Evolutionary conservation across 2,888 invertebrate genomes (phyloP).

Genomic region (Bruchidius siliquastri): DNA sequence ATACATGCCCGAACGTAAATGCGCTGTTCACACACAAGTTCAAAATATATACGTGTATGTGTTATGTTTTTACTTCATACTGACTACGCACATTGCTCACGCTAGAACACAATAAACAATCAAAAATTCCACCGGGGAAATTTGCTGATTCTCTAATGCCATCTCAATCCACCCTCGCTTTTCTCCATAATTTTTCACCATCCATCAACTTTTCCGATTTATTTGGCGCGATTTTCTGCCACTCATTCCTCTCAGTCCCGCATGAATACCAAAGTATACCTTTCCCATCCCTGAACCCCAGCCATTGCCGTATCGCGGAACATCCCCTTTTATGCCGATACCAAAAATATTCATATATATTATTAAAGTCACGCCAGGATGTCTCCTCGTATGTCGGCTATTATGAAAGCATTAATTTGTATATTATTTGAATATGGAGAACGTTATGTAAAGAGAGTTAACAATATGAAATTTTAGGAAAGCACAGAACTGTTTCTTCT

Average conservation of each 20-base stretch:
- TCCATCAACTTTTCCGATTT: slow-evolving; percentile 1
- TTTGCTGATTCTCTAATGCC: not conserved
- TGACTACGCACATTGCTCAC: not conserved
- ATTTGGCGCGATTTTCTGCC: not conserved
- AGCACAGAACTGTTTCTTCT: too few relatives aligned
- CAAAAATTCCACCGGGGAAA: not conserved
- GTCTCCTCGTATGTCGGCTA: too few relatives aligned
- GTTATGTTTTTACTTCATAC: too few relatives aligned
- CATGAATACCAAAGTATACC: not conserved
- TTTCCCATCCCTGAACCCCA: not conserved
- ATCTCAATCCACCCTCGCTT: not conserved
- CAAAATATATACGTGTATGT: too few relatives aligned
- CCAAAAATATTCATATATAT: not conserved
- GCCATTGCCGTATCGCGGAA: not conserved
- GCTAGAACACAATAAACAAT: not conserved
- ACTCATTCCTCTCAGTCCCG: not conserved
- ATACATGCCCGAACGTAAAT: too few relatives aligned
- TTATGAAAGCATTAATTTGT: too few relatives aligned
- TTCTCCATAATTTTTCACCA: not conserved
- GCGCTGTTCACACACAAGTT: too few relatives aligned
- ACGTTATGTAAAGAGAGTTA: too few relatives aligned
- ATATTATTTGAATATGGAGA: too few relatives aligned
- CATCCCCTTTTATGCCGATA: not conserved
- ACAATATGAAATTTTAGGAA: too few relatives aligned
- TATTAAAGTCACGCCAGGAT: not conserved